Conservation (phyloP, 2,888 invertebrate species). For the Ectobius pallidus region DNA sequence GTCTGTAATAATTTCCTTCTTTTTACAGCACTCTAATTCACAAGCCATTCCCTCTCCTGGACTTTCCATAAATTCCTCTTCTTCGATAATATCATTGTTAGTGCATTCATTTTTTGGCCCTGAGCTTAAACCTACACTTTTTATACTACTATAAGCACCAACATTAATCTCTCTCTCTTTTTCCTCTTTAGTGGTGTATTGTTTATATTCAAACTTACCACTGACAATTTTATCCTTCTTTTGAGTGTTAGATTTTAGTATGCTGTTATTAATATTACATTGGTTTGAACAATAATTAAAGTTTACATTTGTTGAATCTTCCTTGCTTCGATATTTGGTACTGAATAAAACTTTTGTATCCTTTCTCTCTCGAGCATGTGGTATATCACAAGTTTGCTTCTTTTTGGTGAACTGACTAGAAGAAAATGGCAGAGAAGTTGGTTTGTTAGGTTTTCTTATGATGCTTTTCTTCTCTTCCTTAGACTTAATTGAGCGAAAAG, state of each 20-base stretch:
- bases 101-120: neutral
- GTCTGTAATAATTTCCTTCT: slow-evolving; percentile 17
- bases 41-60: slow-evolving; percentile 12
- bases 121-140: no score
- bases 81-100: slow-evolving; percentile 24
- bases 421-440: slow-evolving; percentile 46
- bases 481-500: slow-evolving; percentile 58
- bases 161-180: neutral
- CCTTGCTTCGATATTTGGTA: neutral
- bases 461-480: slow-evolving; percentile 49
- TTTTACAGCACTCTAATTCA: slow-evolving; percentile 30
- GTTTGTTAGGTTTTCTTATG: slow-evolving; percentile 51
- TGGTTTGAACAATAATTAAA: neutral
- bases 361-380: neutral
- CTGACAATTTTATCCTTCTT: neutral
- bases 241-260: neutral
- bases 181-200: slow-evolving; percentile 8
- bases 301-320: neutral
- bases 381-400: slow-evolving; percentile 29
- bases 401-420: slow-evolving; percentile 57
- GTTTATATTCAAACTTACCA: slow-evolving; percentile 26
- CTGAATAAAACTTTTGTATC: neutral
- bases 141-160: no score
- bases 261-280: no score
- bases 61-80: slow-evolving; percentile 30